A percentile compares a stretch with the other conserved stretches of the same genome.
Conservation (phyloP, 2,113 vertebrate genomes). For the Eptatretus burgeri region DNA sequence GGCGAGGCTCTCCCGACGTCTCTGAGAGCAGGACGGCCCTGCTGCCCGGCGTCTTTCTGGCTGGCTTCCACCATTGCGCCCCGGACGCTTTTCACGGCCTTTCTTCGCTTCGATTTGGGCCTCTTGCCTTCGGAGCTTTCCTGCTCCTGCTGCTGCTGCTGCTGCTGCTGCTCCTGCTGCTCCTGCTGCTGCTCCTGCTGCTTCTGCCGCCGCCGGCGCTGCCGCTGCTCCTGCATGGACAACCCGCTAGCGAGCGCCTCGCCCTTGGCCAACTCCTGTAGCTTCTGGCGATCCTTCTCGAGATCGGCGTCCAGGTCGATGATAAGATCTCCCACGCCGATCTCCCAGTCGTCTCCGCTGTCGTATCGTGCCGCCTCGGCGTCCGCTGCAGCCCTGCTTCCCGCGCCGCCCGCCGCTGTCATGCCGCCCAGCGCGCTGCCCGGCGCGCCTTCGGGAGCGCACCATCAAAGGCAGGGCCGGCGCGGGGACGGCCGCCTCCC, state of each 20-base stretch:
- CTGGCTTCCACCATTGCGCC: not conserved
- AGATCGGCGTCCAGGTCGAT: slow-evolving; percentile 77
- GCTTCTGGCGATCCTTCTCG: slow-evolving; percentile 64
- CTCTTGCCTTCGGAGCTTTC: not conserved
- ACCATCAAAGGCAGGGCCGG: too few species aligned
- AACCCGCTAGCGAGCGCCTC: slow-evolving; percentile 27
- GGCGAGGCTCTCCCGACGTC: not conserved
- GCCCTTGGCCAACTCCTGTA: slow-evolving; percentile 20
- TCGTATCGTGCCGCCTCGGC: slow-evolving; percentile 16
- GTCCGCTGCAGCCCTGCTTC: too few species aligned
- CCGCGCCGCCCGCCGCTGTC: too few species aligned
- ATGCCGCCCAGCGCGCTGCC: too few species aligned
- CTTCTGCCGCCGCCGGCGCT: not conserved
- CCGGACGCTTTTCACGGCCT: not conserved
- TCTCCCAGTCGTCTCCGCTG: slow-evolving; percentile 57
- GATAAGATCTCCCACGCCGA: slow-evolving; percentile 46
- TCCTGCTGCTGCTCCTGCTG: not conserved
- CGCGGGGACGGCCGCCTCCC: too few species aligned
- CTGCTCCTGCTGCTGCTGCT: slow-evolving; percentile 16
- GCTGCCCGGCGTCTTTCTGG: not conserved
- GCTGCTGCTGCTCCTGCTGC: slow-evolving; percentile 17
- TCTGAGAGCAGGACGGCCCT: not conserved
- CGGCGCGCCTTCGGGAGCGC: too few species aligned
- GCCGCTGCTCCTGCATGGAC: slow-evolving; percentile 16
- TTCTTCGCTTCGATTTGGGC: not conserved